A percentile compares a stretch with the other conserved stretches of the same genome.
Evolutionary conservation across 2,113 vertebrate genomes (phyloP).

Genomic region (Ptychochromis oligacanthus): DNA sequence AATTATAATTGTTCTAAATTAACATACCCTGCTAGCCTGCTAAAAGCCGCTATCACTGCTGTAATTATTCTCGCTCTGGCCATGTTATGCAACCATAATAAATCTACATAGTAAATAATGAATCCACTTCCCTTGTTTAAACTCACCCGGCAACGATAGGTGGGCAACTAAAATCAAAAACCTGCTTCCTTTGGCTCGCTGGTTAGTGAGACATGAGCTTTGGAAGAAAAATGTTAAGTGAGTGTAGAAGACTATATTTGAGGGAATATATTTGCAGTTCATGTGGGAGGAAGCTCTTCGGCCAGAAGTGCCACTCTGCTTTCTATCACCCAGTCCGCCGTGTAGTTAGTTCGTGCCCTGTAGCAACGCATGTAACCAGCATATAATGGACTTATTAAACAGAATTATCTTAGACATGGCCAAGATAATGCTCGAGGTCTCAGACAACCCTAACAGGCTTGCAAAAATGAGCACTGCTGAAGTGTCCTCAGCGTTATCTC

Average conservation of each 20-base stretch:
- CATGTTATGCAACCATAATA: conserved; percentile 26
- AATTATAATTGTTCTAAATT: conserved; percentile 3
- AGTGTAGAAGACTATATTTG: not conserved
- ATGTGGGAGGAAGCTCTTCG: not conserved
- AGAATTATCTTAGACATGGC: conserved; percentile 10
- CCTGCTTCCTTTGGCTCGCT: not conserved
- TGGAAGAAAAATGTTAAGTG: not conserved
- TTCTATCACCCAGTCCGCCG: not conserved
- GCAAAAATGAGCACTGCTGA: not conserved
- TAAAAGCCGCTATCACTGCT: conserved; percentile 8
- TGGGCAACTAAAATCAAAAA: not conserved
- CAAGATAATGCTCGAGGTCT: not conserved
- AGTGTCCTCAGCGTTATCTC: not conserved
- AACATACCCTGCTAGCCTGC: conserved; percentile 6
- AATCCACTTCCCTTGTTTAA: conserved; percentile 4
- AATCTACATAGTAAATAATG: conserved; percentile 6
- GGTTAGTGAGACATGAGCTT: not conserved
- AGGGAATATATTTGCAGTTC: not conserved
- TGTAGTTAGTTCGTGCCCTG: not conserved
- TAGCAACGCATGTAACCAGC: not conserved
- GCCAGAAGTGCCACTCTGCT: not conserved
- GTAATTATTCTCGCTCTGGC: conserved; percentile 15
- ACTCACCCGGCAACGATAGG: not conserved
- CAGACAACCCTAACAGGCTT: not conserved
- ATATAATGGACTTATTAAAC: not conserved